Percentiles rank a stretch among this genome's conserved stretches.
Conservation (phyloP, 2,797 vertebrate species). For the Etheostoma nigrum region DNA sequence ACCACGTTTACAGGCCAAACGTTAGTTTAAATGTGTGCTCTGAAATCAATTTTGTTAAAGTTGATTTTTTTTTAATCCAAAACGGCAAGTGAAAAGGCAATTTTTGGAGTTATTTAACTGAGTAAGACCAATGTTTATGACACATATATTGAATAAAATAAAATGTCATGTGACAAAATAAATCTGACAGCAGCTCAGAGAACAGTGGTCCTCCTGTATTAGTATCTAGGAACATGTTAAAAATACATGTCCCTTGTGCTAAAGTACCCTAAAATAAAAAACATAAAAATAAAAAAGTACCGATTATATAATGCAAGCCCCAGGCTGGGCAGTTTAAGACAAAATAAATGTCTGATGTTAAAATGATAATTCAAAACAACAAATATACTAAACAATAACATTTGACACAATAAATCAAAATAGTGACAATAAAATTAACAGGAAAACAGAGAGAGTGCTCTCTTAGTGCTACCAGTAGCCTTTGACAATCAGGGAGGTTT, state of each 20-base stretch:
- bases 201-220: constrained; percentile 83
- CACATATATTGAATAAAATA: constrained; percentile 60
- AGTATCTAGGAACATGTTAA: constrained; percentile 81
- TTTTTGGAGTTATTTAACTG: constrained; percentile 64
- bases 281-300: constrained; percentile 45
- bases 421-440: constrained; percentile 75
- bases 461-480: constrained; percentile 86
- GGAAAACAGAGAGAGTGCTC: constrained; percentile 64
- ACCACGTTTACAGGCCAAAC: constrained; percentile 76
- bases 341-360: constrained; percentile 78
- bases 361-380: constrained; percentile 80
- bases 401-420: constrained; percentile 75
- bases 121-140: constrained; percentile 68
- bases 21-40: constrained; percentile 63
- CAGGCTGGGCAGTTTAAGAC: constrained; percentile 73
- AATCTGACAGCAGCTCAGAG: constrained; percentile 82
- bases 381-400: constrained; percentile 79
- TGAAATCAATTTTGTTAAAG: constrained; percentile 62
- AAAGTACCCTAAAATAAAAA: constrained; percentile 78
- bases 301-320: constrained; percentile 76
- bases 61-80: constrained; percentile 43
- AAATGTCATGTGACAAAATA: constrained; percentile 63
- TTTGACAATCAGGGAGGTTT: constrained; percentile 81
- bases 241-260: constrained; percentile 84
- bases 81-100: constrained; percentile 77